Conservation (phyloP, 2,797 vertebrate species). For the Phataginus tetradactyla region DNA sequence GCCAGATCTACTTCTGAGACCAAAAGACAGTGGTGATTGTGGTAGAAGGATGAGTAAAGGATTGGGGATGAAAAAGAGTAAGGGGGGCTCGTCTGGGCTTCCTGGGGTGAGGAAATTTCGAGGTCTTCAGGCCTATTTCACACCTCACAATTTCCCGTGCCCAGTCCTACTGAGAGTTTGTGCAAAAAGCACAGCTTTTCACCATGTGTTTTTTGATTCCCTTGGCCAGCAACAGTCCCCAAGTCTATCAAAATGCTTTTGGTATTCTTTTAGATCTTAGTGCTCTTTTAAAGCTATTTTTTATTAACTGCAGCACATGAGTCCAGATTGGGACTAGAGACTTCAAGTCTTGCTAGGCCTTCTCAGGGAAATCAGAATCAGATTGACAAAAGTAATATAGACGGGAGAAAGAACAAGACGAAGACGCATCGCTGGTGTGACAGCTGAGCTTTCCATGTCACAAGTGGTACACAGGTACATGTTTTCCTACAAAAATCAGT, state of each 20-base stretch:
- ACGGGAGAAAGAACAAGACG: not conserved
- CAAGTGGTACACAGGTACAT: not conserved
- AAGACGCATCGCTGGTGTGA: too few species aligned
- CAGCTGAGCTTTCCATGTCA: not conserved
- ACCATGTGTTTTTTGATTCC: not conserved
- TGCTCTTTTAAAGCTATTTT: not conserved
- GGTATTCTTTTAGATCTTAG: not conserved
- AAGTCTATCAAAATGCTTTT: not conserved
- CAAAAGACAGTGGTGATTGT: not conserved
- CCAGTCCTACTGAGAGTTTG: not conserved
- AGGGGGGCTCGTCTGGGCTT: not conserved
- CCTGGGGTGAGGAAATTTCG: not conserved
- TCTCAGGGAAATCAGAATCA: not conserved
- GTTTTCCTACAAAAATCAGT: not conserved
- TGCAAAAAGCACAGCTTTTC: not conserved
- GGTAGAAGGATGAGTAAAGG: not conserved
- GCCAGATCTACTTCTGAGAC: not conserved
- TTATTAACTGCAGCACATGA: not conserved
- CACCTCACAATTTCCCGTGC: not conserved
- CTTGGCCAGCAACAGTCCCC: not conserved
- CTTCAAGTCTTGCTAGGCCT: not conserved
- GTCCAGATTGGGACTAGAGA: not conserved
- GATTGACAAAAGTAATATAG: not conserved
- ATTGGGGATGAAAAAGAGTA: not conserved
- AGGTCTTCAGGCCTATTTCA: not conserved